Conservation (phyloP, 2,888 invertebrate species). For the Autographa pulchrina region DNA sequence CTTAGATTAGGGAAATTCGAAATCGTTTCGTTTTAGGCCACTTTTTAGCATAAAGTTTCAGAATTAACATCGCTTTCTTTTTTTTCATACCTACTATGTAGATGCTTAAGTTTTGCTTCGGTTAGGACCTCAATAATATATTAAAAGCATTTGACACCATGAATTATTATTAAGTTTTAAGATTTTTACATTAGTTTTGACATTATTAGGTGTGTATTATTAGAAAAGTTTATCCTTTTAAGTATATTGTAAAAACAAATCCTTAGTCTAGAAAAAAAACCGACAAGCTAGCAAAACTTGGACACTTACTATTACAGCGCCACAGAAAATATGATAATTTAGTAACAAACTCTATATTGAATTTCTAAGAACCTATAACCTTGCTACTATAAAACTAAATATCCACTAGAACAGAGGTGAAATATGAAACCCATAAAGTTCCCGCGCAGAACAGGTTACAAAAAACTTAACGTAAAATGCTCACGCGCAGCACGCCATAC, state of each 20-base stretch:
- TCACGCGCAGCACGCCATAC: conserved; percentile 24
- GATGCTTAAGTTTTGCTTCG: too few species aligned
- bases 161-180: too few species aligned
- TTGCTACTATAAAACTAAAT: conserved; percentile 2
- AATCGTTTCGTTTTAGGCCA: neutral
- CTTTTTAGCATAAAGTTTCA: neutral
- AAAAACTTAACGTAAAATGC: conserved; percentile 34
- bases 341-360: neutral
- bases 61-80: neutral
- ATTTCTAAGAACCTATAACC: neutral
- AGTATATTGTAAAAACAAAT: too few species aligned
- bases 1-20: neutral
- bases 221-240: too few species aligned
- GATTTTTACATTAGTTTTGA: too few species aligned
- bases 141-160: too few species aligned
- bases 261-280: neutral
- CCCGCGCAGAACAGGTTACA: conserved; percentile 38
- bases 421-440: conserved; percentile 52
- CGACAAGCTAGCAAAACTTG: neutral
- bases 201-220: too few species aligned
- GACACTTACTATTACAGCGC: neutral
- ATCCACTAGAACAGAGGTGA: conserved; percentile 29
- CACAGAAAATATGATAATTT: neutral
- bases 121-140: too few species aligned
- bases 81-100: neutral